Percentiles rank a stretch among this genome's conserved stretches.
Conservation (phyloP, 2,797 vertebrate species). For the Betta splendens region DNA sequence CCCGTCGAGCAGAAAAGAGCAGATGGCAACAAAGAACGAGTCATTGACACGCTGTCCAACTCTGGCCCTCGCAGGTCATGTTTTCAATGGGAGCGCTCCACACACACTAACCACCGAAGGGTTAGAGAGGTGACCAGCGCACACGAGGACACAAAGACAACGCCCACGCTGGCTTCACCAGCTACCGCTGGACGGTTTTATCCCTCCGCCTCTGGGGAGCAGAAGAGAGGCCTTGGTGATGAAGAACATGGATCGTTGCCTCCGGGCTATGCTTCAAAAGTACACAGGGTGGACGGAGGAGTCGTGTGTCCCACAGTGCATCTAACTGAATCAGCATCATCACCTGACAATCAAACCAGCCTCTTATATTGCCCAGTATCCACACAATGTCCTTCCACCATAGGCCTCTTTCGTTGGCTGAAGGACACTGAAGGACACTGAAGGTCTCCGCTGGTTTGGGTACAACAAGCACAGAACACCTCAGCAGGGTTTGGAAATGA, state of each 20-base stretch:
- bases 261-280: constrained; percentile 2
- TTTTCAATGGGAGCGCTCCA: constrained; percentile 48
- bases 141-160: constrained; percentile 20
- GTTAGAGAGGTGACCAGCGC: constrained; percentile 21
- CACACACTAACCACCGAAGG: constrained; percentile 33
- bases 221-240: constrained; percentile 13
- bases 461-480: background rate
- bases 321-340: too few relatives aligned
- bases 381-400: too few relatives aligned
- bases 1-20: constrained; percentile 46
- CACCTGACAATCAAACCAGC: too few relatives aligned
- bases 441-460: constrained; percentile 2
- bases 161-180: constrained; percentile 20
- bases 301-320: background rate
- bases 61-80: constrained; percentile 43
- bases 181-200: constrained; percentile 6
- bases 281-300: constrained; percentile 9
- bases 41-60: constrained; percentile 27
- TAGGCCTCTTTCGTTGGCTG: background rate
- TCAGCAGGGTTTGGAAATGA: background rate
- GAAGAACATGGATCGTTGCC: constrained; percentile 19
- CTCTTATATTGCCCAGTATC: too few relatives aligned
- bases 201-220: background rate
- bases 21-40: background rate
- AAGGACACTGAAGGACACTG: background rate